Evolutionary conservation across 2,888 invertebrate species (phyloP), one percentile per base, ranked within the genome.

Genomic region (Leptura quadrifasciata): DNA sequence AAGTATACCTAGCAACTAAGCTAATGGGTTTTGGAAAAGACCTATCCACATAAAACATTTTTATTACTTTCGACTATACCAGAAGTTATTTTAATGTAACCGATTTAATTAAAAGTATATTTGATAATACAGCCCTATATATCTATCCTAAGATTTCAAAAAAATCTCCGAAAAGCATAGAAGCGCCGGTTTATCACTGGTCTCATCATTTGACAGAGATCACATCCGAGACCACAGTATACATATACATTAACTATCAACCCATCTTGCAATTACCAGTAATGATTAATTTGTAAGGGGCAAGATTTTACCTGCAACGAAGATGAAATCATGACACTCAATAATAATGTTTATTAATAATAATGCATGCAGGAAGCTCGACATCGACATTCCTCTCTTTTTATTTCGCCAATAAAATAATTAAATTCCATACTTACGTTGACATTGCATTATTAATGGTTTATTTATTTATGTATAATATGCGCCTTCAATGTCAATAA

Each of bases 401-500:
- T 52, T 58, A 12, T 47, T 20, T 54, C 31, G 61, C 27, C 54
- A 54, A 61, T 71, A 61, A 71, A 58, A 63, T 71, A 63, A 71
- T 54, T 71, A 63, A 63, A 71, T 63, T 71, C 61, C 24, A 63
- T 61, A 71, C 61, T 71, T 71, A 63, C 71, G 61, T 58, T 71
- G 61, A 63, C 71, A 71, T 61, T 63, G 63, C 31, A 31, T 61
- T 61, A 63, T 63, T 71, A 63, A 71, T 71, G 71, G 63, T n/a
- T 35, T 39, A 39, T 61, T 31, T 63, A 24, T 61, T 60, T 54
- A 47, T 21, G 52, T 17, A 18, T 47, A 52, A 60, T 55, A 54
- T 52, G 60, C 55, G 2, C 47, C 61, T 71, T 63, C 71, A 71
- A 71, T 71, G 63, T 71, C 61, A 71, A 61, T 63, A 61, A 54